A percentile compares a stretch with the other conserved stretches of the same genome.
Evolutionary conservation across 2,113 vertebrate species (phyloP).

Genomic region (Petroica traversi): DNA sequence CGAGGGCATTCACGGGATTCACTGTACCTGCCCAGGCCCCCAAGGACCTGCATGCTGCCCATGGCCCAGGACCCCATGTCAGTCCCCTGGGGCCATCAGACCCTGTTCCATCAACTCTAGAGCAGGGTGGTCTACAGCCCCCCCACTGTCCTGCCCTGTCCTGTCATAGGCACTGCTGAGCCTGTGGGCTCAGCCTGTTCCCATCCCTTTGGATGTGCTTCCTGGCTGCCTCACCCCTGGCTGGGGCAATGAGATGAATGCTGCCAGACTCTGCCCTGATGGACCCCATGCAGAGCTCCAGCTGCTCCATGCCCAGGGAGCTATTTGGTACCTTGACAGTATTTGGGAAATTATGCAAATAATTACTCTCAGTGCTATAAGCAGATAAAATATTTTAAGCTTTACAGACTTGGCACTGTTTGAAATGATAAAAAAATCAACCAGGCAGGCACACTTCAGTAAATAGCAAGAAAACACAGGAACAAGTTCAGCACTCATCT

Average conservation of each 20-base stretch:
- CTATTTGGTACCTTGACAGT: neutral
- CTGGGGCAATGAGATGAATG: neutral
- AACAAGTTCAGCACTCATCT: neutral
- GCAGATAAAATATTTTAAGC: neutral
- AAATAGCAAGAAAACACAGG: neutral
- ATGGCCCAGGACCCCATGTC: neutral
- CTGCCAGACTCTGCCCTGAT: neutral
- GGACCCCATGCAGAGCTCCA: fast-evolving
- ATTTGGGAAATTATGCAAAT: neutral
- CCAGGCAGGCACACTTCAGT: neutral
- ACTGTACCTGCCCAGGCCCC: fast-evolving
- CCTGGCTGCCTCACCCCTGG: fast-evolving
- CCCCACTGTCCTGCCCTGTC: neutral
- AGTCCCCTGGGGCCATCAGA: fast-evolving
- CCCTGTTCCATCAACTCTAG: fast-evolving
- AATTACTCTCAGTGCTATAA: neutral
- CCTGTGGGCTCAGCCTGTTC: fast-evolving
- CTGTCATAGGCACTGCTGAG: fast-evolving
- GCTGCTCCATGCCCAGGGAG: neutral
- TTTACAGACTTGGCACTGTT: neutral
- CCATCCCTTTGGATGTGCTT: neutral
- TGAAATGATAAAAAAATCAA: neutral
- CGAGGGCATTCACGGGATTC: neutral
- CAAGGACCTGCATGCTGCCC: fast-evolving
- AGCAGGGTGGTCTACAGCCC: fast-evolving